phyloP scores from a whole-genome alignment of 2,113 vertebrate genomes.

The Cisticola juncidis region DNA sequence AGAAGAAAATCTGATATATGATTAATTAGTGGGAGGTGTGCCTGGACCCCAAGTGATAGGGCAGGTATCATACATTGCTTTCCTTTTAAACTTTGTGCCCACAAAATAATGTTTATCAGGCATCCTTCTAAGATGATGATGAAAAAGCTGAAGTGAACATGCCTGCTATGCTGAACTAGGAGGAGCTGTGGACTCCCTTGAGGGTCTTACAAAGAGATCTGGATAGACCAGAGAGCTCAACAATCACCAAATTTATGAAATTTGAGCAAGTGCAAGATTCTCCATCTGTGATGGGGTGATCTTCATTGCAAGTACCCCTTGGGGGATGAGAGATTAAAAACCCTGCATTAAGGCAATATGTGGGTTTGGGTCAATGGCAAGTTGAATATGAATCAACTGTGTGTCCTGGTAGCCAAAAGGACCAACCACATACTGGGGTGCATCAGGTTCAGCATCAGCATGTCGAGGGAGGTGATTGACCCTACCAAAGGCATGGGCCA shows the following conservation, averaged over 20 bases:
- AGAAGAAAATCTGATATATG: neutral
- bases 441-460: neutral
- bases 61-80: neutral
- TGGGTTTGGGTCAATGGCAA: rapidly evolving
- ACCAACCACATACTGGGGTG: neutral
- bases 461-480: neutral
- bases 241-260: neutral
- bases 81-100: neutral
- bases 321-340: neutral
- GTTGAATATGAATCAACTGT: neutral
- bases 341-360: neutral
- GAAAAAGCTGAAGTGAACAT: neutral
- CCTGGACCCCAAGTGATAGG: neutral
- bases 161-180: neutral
- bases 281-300: neutral
- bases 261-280: neutral
- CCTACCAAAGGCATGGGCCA: neutral
- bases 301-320: neutral
- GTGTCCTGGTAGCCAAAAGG: neutral
- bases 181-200: neutral
- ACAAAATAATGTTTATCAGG: neutral
- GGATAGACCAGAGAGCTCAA: neutral
- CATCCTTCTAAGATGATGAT: neutral
- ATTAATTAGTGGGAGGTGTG: neutral
- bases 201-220: neutral